phyloP scores from a whole-genome alignment of 2,113 vertebrate species.

The Notarius lentiginosus region DNA sequence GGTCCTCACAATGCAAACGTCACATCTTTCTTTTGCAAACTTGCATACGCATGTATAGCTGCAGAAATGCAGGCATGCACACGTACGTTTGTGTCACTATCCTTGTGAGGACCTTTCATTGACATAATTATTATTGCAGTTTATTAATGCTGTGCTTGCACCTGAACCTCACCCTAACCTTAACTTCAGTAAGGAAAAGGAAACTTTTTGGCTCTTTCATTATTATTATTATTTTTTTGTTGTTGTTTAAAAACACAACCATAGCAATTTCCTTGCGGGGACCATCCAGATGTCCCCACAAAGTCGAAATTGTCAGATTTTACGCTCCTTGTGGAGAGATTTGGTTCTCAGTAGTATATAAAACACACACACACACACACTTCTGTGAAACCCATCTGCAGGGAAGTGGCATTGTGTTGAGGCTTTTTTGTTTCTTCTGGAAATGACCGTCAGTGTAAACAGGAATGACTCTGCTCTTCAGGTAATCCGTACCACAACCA shows the following conservation, averaged over 20 bases:
- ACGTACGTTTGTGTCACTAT: constrained; percentile 27
- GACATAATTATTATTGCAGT: too few relatives aligned
- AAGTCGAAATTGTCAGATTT: too few relatives aligned
- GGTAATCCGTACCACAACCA: constrained; percentile 18
- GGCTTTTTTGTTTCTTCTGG: constrained; percentile 40
- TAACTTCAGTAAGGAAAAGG: too few relatives aligned
- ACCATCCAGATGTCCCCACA: too few relatives aligned
- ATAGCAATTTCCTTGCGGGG: too few relatives aligned
- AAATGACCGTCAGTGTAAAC: constrained; percentile 41
- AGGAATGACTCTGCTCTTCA: constrained; percentile 37
- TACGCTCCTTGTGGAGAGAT: too few relatives aligned
- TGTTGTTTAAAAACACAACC: too few relatives aligned
- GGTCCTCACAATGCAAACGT: neutral
- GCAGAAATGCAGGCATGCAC: neutral
- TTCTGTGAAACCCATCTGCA: constrained; percentile 50
- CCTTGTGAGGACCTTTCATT: too few relatives aligned
- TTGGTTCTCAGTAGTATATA: neutral
- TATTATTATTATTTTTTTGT: too few relatives aligned
- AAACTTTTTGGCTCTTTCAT: too few relatives aligned
- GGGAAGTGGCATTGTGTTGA: constrained; percentile 31
- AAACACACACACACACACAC: neutral
- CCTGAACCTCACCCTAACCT: too few relatives aligned
- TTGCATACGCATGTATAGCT: neutral
- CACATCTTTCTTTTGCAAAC: neutral
- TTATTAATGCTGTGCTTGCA: too few relatives aligned